Percentiles rank a stretch among this genome's conserved stretches.
Conservation (phyloP, 1,140 invertebrate genomes). For the Leptonema lineaticorne region DNA sequence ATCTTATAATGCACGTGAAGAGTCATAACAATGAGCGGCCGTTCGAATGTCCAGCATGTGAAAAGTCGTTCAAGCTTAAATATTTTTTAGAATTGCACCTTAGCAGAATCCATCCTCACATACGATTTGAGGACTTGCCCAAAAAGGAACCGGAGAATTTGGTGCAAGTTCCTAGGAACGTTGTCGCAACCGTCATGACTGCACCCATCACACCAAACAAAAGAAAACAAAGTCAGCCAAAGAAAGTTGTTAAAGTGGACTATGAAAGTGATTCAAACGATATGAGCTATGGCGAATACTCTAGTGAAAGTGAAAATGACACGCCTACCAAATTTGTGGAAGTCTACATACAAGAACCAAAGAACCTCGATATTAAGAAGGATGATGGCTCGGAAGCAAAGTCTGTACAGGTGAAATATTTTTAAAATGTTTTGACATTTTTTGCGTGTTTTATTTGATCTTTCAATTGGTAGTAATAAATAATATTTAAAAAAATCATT, state of each 20-base stretch:
- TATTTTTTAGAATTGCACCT: conserved; percentile 39
- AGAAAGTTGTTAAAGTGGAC: conserved; percentile 33
- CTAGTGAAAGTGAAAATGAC: conserved; percentile 35
- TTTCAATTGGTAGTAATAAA: too few species aligned
- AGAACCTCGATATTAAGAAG: conserved; percentile 30
- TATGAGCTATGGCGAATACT: conserved; percentile 38
- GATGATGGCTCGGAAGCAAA: conserved; percentile 28
- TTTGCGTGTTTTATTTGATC: too few species aligned
- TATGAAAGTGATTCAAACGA: conserved; percentile 27
- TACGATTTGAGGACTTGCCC: conserved; percentile 35
- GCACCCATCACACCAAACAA: conserved; percentile 34
- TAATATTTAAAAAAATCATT: too few species aligned
- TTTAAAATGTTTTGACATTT: not conserved
- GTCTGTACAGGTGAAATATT: conserved; percentile 34
- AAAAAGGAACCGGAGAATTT: conserved; percentile 26
- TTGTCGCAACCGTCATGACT: not conserved
- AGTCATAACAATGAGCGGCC: conserved; percentile 40
- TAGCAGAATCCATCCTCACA: conserved; percentile 36
- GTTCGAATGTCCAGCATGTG: conserved; percentile 39
- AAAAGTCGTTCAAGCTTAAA: conserved; percentile 41
- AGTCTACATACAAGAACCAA: conserved; percentile 36
- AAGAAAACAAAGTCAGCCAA: conserved; percentile 40
- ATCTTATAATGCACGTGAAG: conserved; percentile 41
- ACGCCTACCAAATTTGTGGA: conserved; percentile 38
- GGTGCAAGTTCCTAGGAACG: conserved; percentile 9